These are phyloP conservation scores for Cephus runcator DNA, from an alignment of 2,888 invertebrate species.

Conservation along the genomic window DNA sequence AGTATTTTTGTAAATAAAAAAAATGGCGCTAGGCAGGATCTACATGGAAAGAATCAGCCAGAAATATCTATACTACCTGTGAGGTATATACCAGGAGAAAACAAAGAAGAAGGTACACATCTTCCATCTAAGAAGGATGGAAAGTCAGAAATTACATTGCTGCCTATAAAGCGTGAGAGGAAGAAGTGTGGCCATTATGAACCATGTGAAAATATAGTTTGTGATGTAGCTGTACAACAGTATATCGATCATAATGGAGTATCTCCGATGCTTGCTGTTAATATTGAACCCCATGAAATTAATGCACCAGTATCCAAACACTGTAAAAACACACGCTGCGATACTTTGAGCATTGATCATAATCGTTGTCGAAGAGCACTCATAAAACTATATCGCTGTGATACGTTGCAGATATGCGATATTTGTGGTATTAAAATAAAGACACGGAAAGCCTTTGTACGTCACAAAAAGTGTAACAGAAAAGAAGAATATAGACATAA, in stretches of 20 bases:
- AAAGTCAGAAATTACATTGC: constrained; percentile 53
- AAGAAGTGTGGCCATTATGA: constrained; percentile 56
- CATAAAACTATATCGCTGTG: constrained; percentile 36
- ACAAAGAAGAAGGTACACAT: constrained; percentile 39
- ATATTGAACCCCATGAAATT: constrained; percentile 51
- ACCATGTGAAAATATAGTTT: constrained; percentile 54
- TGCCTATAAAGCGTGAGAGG: constrained; percentile 43
- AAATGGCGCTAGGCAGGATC: constrained; percentile 23
- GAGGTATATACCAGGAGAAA: constrained; percentile 19
- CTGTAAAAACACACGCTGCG: constrained; percentile 44
- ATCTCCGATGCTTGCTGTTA: constrained; percentile 49
- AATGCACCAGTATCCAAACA: constrained; percentile 53
- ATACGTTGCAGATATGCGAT: constrained; percentile 46
- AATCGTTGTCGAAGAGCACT: constrained; percentile 51
- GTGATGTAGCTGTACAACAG: constrained; percentile 52
- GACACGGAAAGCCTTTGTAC: constrained; percentile 44
- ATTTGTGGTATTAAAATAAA: constrained; percentile 50
- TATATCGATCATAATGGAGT: constrained; percentile 45
- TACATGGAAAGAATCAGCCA: constrained; percentile 25
- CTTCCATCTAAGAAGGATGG: constrained; percentile 56
- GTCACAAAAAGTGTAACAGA: constrained; percentile 52
- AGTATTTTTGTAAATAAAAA: constrained; percentile 22
- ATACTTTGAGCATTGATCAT: constrained; percentile 58
- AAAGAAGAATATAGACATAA: constrained; percentile 53
- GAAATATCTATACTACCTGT: constrained; percentile 39